These are phyloP conservation scores for Agonopterix alstromeriana DNA, from an alignment of 2,888 invertebrate species.

Conservation along the genomic window DNA sequence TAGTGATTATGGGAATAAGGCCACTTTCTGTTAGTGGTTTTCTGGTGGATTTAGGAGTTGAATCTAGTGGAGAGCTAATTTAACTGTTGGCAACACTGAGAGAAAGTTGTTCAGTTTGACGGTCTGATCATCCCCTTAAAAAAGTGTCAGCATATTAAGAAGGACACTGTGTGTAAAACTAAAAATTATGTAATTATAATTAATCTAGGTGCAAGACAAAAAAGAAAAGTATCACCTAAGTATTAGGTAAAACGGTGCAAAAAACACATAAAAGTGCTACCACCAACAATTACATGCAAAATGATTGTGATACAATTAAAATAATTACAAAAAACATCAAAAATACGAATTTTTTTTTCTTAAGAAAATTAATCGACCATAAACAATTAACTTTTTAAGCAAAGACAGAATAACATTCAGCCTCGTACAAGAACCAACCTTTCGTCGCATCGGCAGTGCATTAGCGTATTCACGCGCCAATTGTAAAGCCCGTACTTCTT, in stretches of 20 bases:
- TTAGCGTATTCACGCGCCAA: constrained; percentile 92
- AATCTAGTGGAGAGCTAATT: no score
- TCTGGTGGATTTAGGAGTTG: no score
- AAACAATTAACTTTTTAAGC: constrained; percentile 11
- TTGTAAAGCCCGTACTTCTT: constrained; percentile 92
- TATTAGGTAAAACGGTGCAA: background rate
- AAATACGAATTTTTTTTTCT: background rate
- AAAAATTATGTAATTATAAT: no score
- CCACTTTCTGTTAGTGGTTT: no score
- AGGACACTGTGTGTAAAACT: no score
- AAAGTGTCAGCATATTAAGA: no score
- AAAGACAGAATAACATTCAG: constrained; percentile 21
- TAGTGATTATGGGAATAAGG: no score
- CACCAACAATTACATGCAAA: background rate
- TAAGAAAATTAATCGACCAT: background rate
- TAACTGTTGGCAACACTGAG: no score
- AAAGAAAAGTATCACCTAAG: no score
- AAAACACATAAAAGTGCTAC: background rate
- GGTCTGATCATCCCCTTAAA: no score
- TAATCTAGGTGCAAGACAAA: no score
- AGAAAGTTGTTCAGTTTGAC: no score
- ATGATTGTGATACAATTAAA: background rate
- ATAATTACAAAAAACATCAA: background rate
- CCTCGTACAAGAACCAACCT: constrained; percentile 75
- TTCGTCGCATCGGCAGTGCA: constrained; percentile 95